phyloP scores from a whole-genome alignment of 2,113 vertebrate genomes.

The Conger conger region DNA sequence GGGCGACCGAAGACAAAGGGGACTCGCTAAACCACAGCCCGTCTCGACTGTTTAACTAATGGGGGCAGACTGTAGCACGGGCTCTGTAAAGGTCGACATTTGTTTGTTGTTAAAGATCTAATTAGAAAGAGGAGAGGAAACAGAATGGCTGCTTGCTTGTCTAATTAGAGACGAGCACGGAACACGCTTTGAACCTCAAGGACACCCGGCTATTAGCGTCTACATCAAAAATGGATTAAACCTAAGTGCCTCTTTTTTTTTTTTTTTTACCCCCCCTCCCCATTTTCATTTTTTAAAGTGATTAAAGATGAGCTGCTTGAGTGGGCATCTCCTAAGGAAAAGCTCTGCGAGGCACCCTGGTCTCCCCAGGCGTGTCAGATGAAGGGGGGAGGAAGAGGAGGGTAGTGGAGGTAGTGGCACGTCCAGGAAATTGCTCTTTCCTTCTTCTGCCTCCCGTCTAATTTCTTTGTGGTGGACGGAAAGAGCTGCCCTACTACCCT shows the following conservation, averaged over 20 bases:
- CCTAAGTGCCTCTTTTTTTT: conserved; percentile 76
- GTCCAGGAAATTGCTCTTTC: neutral
- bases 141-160: conserved; percentile 75
- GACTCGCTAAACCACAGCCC: conserved; percentile 26
- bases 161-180: conserved; percentile 85
- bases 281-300: conserved; percentile 63
- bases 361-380: neutral
- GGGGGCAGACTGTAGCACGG: conserved; percentile 55
- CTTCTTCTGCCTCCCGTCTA: neutral
- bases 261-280: conserved; percentile 59
- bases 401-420: neutral
- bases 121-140: conserved; percentile 86
- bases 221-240: conserved; percentile 88
- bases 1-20: conserved; percentile 26
- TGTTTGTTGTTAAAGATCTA: conserved; percentile 92
- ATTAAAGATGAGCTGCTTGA: conserved; percentile 77
- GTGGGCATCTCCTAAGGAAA: conserved; percentile 74
- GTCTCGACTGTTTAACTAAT: conserved; percentile 66
- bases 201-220: conserved; percentile 82
- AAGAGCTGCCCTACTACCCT: neutral
- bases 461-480: neutral
- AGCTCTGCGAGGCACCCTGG: conserved; percentile 9
- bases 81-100: conserved; percentile 77
- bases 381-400: neutral
- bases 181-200: conserved; percentile 89